phyloP scores from a whole-genome alignment of 1,140 invertebrate genomes.

The Idris sp. region DNA sequence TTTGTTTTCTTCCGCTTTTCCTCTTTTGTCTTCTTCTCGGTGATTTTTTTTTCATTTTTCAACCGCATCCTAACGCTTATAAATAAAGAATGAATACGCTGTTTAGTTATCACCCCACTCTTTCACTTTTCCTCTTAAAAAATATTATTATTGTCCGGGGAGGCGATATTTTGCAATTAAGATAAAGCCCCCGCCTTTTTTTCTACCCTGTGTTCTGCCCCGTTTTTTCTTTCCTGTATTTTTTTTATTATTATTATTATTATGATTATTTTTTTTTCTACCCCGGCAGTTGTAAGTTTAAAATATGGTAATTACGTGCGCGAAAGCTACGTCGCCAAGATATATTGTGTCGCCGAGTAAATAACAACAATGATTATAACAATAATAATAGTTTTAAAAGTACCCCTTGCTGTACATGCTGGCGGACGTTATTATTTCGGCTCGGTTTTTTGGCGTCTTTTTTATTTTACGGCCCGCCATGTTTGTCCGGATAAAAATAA shows the following conservation, averaged over 20 bases:
- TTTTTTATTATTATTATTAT: too few relatives aligned
- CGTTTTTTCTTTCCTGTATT: too few relatives aligned
- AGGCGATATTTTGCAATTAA: conserved; percentile 51
- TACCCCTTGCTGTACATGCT: not conserved
- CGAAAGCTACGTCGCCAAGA: conserved; percentile 23
- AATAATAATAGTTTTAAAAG: conserved; percentile 26
- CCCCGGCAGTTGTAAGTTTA: conserved; percentile 46
- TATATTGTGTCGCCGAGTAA: conserved; percentile 40
- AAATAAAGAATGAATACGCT: conserved; percentile 29
- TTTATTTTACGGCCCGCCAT: not conserved
- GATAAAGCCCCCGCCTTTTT: conserved; percentile 31
- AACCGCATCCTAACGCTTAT: conserved; percentile 32
- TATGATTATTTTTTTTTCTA: not conserved
- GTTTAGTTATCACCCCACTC: conserved; percentile 20
- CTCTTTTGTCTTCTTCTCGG: conserved; percentile 12
- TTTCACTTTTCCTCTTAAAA: conserved; percentile 1
- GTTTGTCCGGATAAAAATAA: conserved; percentile 26
- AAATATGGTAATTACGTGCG: conserved; percentile 59
- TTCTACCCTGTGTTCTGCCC: not conserved
- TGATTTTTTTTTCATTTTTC: conserved; percentile 15
- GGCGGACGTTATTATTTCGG: conserved; percentile 34
- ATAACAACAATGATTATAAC: conserved; percentile 48
- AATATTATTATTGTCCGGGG: conserved; percentile 47
- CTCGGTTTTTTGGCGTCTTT: conserved; percentile 5
- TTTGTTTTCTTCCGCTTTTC: conserved; percentile 2